Evolutionary conservation across 1,140 invertebrate species (phyloP), one percentile per base, ranked within the genome.

Genomic region (Branchinecta lynchi): DNA sequence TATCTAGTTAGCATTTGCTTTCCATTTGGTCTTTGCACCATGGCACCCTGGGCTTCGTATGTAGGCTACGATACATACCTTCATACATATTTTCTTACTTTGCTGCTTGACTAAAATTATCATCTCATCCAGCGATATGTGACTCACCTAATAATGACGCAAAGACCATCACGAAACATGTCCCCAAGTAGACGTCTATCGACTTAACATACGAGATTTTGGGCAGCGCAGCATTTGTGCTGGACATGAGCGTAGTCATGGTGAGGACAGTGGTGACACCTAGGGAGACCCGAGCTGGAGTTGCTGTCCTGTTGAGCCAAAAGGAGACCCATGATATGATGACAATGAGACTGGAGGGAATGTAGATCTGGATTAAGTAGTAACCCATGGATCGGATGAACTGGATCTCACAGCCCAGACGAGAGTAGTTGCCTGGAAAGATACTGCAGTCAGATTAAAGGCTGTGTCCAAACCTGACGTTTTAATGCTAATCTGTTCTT

Each of bases 231-330:
- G 79, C 75, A 72, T 82, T 83, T 66, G 81, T 83, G n/a, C 77
- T 80, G 46, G 81, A 82, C 68, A 82, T 79, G 43, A 82, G 75
- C 32, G 80, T 81, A 7, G 79, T 80, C 75, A 82, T 81, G 43
- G 82, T 82, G 44, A 84, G 74, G 68, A 82, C 78, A 43, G 79
- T 83, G 66, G 83, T 85, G 70, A 84, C 83, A 32, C 83, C 83
- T 45, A 84, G 77, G 51, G 82, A 80, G 12, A 84, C 83, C 71
- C 83, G 75, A 6, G 83, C 84, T 44, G 84, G 84, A 3, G 82
- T 82, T 7, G 83, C 83, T 74, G 83, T 66, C 73, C 75, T 73
- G 65, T 75, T 73, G 17, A 76, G 69, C 75, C 75, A 76, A 70
- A 76, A 76, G 3, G 74, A 73, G 7, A 82, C 80, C 80, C 80